phyloP scores from a whole-genome alignment of 2,113 vertebrate species.

The Caracal caracal region DNA sequence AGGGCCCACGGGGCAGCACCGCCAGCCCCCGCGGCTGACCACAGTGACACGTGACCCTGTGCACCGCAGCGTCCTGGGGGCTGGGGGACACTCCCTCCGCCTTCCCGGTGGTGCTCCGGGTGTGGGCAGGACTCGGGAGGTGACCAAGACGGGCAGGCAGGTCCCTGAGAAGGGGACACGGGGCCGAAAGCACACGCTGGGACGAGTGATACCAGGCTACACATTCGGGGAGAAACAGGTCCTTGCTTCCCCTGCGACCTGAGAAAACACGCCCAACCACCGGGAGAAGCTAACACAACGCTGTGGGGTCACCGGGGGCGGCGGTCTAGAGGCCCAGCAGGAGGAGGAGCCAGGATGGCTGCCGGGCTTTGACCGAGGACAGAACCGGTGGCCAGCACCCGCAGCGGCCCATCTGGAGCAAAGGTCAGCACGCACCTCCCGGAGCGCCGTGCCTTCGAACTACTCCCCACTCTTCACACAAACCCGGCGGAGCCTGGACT shows the following conservation, averaged over 20 bases:
- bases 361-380: not conserved
- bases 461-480: not conserved
- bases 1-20: not conserved
- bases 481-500: not conserved
- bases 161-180: not conserved
- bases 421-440: fast-evolving
- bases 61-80: not conserved
- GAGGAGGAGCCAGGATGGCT: not conserved
- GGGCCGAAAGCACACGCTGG: not conserved
- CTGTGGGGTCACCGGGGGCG: not conserved
- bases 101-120: not conserved
- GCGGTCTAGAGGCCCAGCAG: too few relatives aligned
- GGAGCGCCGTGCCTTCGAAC: fast-evolving
- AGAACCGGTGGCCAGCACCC: fast-evolving
- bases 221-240: not conserved
- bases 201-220: not conserved
- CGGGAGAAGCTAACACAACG: not conserved
- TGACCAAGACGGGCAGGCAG: not conserved
- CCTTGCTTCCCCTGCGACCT: not conserved
- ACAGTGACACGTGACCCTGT: not conserved
- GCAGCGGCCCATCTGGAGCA: fast-evolving
- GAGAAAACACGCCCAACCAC: not conserved
- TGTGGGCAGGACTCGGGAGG: not conserved
- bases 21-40: not conserved
- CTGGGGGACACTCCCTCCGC: not conserved